These are phyloP conservation scores for Deroplatys truncata DNA, from an alignment of 2,888 invertebrate species.

Conservation along the genomic window DNA sequence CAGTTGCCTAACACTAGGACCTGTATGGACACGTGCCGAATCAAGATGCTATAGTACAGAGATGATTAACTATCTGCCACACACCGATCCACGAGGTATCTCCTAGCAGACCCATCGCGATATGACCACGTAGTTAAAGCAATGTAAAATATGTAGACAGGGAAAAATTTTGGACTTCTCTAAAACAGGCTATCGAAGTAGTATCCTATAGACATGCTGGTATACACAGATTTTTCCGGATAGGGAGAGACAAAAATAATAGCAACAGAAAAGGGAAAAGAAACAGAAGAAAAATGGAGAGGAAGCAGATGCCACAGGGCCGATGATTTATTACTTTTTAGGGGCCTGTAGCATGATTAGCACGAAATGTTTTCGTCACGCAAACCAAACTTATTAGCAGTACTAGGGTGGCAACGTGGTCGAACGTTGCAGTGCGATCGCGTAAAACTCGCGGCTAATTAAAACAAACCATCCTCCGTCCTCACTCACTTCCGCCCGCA, in stretches of 20 bases:
- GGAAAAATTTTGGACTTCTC: too few species aligned
- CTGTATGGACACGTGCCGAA: too few species aligned
- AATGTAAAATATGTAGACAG: too few species aligned
- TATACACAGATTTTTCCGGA: neutral
- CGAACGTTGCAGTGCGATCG: neutral
- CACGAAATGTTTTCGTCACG: slow-evolving; percentile 25
- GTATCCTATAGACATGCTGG: neutral
- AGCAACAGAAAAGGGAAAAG: slow-evolving; percentile 9
- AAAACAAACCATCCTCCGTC: neutral
- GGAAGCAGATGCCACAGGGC: slow-evolving; percentile 27
- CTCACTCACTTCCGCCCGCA: neutral
- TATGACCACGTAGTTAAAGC: too few species aligned
- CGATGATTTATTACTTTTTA: slow-evolving; percentile 26
- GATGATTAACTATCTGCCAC: too few species aligned
- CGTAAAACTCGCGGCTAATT: neutral
- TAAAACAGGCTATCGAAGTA: neutral
- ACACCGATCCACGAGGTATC: too few species aligned
- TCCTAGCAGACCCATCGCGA: too few species aligned
- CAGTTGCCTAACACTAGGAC: too few species aligned
- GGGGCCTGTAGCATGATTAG: slow-evolving; percentile 26
- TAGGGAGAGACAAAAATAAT: slow-evolving; percentile 15
- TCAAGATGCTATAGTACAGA: too few species aligned
- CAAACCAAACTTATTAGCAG: slow-evolving; percentile 23
- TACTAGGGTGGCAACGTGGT: neutral
- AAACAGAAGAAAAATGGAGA: slow-evolving; percentile 20